These are phyloP conservation scores for Isaurus tuberculatus DNA, from an alignment of 92 coral and sea anemone genomes.

Conservation along the genomic window DNA sequence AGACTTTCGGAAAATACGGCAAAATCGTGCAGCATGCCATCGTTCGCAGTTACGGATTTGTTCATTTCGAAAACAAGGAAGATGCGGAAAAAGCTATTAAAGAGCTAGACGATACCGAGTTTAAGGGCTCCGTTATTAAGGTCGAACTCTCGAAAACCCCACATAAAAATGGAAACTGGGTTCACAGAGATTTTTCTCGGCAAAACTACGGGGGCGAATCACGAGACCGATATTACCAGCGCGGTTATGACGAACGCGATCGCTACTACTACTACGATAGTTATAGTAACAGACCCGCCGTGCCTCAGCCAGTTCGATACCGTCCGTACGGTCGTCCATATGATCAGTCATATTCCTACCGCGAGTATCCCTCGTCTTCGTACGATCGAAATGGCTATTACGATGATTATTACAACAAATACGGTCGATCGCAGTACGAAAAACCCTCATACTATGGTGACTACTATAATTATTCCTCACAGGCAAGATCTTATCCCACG, in stretches of 20 bases:
- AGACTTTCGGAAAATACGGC: constrained; percentile 68
- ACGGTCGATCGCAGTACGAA: constrained; percentile 18
- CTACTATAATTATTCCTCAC: constrained; percentile 1
- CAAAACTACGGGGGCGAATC: constrained; percentile 22
- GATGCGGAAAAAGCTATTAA: constrained; percentile 76
- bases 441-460: constrained; percentile 11
- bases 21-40: constrained; percentile 65
- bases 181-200: constrained; percentile 23
- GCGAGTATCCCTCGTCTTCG: constrained; percentile 28
- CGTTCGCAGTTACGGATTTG: constrained; percentile 68
- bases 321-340: constrained; percentile 29
- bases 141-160: constrained; percentile 73
- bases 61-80: constrained; percentile 69
- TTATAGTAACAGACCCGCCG: not conserved
- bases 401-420: constrained; percentile 30
- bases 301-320: constrained; percentile 25
- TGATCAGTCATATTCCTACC: constrained; percentile 10
- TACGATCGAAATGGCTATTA: constrained; percentile 34
- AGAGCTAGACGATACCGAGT: constrained; percentile 66
- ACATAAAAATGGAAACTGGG: constrained; percentile 64
- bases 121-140: constrained; percentile 67
- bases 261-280: constrained; percentile 11
- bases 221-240: constrained; percentile 13
- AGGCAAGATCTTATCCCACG: constrained; percentile 18
- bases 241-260: constrained; percentile 26